Base-by-base conservation (phyloP, 2,113 vertebrate genomes). In the Phaetusa simplex region DNA sequence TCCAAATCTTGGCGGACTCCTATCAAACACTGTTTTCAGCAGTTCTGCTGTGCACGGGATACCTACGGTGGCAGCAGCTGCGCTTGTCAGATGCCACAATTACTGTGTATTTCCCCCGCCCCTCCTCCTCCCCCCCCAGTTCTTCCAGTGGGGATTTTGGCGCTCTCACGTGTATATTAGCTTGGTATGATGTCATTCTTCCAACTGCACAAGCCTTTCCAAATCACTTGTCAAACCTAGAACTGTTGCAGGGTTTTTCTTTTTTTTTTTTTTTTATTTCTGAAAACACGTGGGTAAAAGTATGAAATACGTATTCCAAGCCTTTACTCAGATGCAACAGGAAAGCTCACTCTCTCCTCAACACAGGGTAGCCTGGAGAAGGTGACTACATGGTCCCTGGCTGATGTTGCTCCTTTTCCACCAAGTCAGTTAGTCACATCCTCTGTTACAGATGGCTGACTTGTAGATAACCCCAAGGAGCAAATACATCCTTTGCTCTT, bases 391-490 rank as follows among this genome's bases (percentile, higher is more conserved):
- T 14, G 10, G 62, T 79, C 74, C 59, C 32, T 76, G 55, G 83
- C 49, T 96, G 74, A 83, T 62, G 47, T 29, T 88, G 74, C 50
- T 95, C 53, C 49, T 94, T 94, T 95, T 88, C 81, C 27, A 6
- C 22, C 83, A 76, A 84, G 56, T 53, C 62, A 40, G 59, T 85
- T 85, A 94, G 72, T 96, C 91, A 92, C 69, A 92, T 91, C 26
- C 65, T 92, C 69, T 70, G 30, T 45, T 65, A 88, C 45, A 90
- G 86, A 77, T 70, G 64, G n/a, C 30, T 78, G 59, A 71, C 53
- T 73, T 73, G 27, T 11, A 81, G 59, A 56, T 76, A 93, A 70
- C 36, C 19, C 14, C 3, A 6, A 59, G 38, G 55, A 93, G 17
- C 47, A 86, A 95, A 72, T 1, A 82, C 27, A 40, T 79, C 7